Percentiles rank a stretch among this genome's conserved stretches.
phyloP scores from a whole-genome alignment of 2,888 invertebrate species.

The Macaria notata region DNA sequence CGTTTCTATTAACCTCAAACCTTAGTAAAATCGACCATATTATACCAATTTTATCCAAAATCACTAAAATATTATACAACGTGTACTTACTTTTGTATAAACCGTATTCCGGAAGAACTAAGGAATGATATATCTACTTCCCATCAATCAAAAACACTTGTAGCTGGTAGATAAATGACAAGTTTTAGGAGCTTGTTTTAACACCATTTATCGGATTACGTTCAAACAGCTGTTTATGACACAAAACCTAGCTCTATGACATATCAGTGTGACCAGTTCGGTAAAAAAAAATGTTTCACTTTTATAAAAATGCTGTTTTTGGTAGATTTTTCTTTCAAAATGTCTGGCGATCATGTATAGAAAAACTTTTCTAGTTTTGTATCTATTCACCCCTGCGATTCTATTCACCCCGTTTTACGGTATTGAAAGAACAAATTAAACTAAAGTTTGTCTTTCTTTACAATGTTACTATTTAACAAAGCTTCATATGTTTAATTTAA shows the following conservation, averaged over 20 bases:
- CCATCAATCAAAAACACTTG: constrained; percentile 1
- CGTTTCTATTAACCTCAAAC: not conserved
- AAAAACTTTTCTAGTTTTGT: constrained; percentile 2
- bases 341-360: not conserved
- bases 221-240: constrained; percentile 1
- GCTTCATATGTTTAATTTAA: too few species aligned
- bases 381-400: constrained; percentile 7
- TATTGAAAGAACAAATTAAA: too few species aligned
- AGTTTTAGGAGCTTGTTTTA: constrained; percentile 1
- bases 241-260: constrained; percentile 1
- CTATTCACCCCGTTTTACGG: constrained; percentile 7
- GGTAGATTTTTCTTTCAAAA: not conserved
- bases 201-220: not conserved
- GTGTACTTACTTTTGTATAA: not conserved
- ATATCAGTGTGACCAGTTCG: constrained; percentile 1
- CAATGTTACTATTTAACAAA: too few species aligned
- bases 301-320: not conserved
- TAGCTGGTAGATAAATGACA: constrained; percentile 1
- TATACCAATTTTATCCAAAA: not conserved
- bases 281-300: not conserved
- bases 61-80: not conserved
- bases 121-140: constrained; percentile 1
- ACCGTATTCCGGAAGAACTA: not conserved
- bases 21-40: not conserved
- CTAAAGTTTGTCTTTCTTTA: too few species aligned